Conservation (phyloP, 2,113 vertebrate species). For the Hypocryptadius cinnamomeus region DNA sequence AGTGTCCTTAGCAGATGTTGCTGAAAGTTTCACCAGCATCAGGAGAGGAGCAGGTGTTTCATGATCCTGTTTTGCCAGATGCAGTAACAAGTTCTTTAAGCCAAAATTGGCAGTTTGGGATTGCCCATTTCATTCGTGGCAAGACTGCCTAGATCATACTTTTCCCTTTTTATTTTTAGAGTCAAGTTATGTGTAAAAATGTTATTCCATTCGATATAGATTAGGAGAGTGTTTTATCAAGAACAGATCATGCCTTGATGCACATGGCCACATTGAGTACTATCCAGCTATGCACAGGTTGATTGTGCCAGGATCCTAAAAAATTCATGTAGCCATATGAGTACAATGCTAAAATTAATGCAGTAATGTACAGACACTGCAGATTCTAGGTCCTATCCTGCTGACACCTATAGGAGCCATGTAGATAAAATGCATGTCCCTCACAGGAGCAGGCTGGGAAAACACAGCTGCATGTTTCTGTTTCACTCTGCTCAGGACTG, state of each 20-base stretch:
- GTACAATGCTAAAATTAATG: not conserved
- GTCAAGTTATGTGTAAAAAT: not conserved
- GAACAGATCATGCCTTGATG: not conserved
- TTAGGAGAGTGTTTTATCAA: not conserved
- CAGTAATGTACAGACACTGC: not conserved
- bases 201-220: not conserved
- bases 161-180: not conserved
- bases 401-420: not conserved
- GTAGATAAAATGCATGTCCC: not conserved
- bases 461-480: not conserved
- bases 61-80: not conserved
- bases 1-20: not conserved
- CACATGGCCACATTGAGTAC: rapidly evolving
- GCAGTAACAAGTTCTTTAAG: not conserved
- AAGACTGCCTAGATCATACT: not conserved
- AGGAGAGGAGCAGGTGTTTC: not conserved
- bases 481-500: not conserved
- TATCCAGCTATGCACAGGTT: not conserved
- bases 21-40: not conserved
- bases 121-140: not conserved
- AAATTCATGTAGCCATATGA: not conserved
- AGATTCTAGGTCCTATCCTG: not conserved
- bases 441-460: not conserved
- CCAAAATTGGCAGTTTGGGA: not conserved
- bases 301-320: not conserved